phyloP scores from a whole-genome alignment of 2,113 vertebrate species.

The Mesitornis unicolor region DNA sequence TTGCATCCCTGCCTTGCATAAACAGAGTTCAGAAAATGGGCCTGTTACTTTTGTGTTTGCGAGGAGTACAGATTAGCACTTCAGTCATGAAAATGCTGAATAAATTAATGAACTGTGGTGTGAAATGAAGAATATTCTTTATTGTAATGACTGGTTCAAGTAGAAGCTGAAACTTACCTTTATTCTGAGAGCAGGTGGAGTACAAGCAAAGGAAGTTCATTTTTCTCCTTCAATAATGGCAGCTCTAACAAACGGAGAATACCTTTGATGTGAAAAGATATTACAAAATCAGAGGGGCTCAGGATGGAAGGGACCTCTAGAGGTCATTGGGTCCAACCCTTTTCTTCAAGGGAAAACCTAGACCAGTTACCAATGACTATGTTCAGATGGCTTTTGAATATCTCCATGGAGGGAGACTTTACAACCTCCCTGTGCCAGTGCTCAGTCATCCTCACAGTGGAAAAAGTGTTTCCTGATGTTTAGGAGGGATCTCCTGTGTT shows the following conservation, averaged over 20 bases:
- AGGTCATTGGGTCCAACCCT: neutral
- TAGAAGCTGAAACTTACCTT: neutral
- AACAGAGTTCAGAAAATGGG: neutral
- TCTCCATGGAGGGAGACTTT: neutral
- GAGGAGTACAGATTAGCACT: neutral
- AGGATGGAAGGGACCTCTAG: neutral
- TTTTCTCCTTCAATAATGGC: neutral
- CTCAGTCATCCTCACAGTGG: no score
- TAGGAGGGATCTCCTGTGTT: no score
- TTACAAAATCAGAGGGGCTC: neutral
- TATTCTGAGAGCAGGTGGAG: neutral
- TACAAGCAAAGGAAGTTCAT: neutral
- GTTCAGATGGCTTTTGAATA: neutral
- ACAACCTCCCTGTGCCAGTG: neutral
- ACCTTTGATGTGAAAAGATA: neutral
- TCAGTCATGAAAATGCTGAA: neutral
- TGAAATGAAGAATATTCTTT: neutral
- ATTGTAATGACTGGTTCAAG: neutral
- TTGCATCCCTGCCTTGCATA: neutral
- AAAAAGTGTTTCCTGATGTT: no score
- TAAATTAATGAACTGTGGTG: neutral
- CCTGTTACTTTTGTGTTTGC: neutral
- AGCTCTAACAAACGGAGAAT: neutral
- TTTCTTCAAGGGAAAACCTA: neutral
- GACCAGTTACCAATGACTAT: neutral